Evolutionary conservation across 1,140 invertebrate species (phyloP).

Genomic region (Ptiloglossa arizonensis): DNA sequence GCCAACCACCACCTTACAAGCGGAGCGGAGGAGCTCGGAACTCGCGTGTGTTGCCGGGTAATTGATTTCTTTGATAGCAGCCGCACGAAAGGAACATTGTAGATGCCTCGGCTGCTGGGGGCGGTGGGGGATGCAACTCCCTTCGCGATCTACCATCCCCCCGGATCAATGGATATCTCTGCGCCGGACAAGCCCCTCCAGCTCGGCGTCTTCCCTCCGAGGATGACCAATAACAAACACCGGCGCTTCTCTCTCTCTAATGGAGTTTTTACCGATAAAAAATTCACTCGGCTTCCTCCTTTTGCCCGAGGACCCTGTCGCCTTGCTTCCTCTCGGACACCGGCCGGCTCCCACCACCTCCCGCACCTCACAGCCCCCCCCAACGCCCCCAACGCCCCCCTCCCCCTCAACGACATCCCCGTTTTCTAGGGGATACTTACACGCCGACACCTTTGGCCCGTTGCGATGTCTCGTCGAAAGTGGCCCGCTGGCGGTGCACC

Average conservation of each 20-base stretch:
- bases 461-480: constrained; percentile 43
- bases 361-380: no score
- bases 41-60: constrained; percentile 71
- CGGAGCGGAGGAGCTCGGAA: constrained; percentile 38
- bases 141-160: constrained; percentile 71
- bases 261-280: constrained; percentile 82
- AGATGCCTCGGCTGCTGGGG: constrained; percentile 60
- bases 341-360: constrained; percentile 27
- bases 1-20: constrained; percentile 25
- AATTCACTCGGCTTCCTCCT: constrained; percentile 77
- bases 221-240: constrained; percentile 82
- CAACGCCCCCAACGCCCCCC: no score
- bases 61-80: constrained; percentile 78
- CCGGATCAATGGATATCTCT: constrained; percentile 78
- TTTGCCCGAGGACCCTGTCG: constrained; percentile 63
- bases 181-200: constrained; percentile 70
- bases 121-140: constrained; percentile 47
- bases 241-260: constrained; percentile 78
- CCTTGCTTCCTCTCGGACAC: constrained; percentile 44
- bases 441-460: constrained; percentile 42
- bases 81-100: constrained; percentile 69
- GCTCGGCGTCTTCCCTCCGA: constrained; percentile 59
- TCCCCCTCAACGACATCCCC: constrained; percentile 21
- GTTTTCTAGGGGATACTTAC: constrained; percentile 55
- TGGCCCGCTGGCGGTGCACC: constrained; percentile 36